Base-by-base conservation (phyloP, 2,888 invertebrate species). In the Ischnura elegans region DNA sequence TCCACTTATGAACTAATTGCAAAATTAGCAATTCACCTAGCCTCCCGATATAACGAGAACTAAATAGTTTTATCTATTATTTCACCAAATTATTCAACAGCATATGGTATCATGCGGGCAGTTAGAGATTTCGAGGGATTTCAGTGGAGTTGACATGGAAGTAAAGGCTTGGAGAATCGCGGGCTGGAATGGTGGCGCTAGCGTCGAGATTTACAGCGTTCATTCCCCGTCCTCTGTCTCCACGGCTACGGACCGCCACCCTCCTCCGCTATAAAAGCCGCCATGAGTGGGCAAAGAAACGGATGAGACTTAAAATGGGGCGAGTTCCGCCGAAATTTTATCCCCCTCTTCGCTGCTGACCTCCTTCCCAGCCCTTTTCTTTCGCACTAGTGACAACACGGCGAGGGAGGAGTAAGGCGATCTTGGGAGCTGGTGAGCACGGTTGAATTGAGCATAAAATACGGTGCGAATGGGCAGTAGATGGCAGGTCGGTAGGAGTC, bases 381-480 rank as follows among this genome's bases (percentile, higher is more conserved):
- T 29, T 36, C 16, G 76, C 5, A 10, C 76, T 29, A 76, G 76
- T 76, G 76, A 76, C 76, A 76, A 76, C 76, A 76, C 76, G 76
- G 76, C 76, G 36, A 76, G 76, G 76, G 76, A 76, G 76, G 76
- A 76, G 76, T 76, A 76, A 76, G 76, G 36, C n/a, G n/a, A n/a
- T n/a, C n/a, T n/a, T 76, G 76, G 76, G 76, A 36, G 29, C 36
- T 29, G 36, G 36, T 76, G 76, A 76, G 76, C 36, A 76, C 76
- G 76, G 76, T 76, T 76, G 76, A 76, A 76, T 76, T 76, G 76
- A 13, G 76, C 76, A 76, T 76, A 76, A 76, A 76, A 76, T 76
- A 76, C 76, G 76, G 76, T n/a, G n/a, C n/a, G n/a, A 76, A 76
- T 76, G 76, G 76, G 76, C 76, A 76, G 76, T 36, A 36, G 76